Percentiles rank a stretch among this genome's conserved stretches.
phyloP scores from a whole-genome alignment of 2,888 invertebrate species.

The Odontothrips loti region DNA sequence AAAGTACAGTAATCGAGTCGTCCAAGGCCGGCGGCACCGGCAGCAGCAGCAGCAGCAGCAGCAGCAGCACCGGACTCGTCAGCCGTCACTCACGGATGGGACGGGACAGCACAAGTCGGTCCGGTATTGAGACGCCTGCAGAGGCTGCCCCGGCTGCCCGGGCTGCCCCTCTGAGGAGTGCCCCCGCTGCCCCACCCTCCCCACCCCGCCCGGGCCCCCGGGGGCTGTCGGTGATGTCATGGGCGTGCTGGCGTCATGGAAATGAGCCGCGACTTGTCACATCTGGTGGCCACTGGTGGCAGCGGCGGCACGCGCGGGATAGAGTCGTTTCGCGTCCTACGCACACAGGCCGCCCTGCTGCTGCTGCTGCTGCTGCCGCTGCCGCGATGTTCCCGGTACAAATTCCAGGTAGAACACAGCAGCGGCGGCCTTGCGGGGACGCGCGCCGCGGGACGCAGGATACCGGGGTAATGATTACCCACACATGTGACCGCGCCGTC shows the following conservation, averaged over 20 bases:
- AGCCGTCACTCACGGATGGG: too few species aligned
- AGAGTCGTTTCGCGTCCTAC: slow-evolving; percentile 1
- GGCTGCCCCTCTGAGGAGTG: too few species aligned
- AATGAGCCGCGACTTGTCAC: too few species aligned
- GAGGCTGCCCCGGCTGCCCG: not conserved
- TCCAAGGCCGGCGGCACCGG: not conserved
- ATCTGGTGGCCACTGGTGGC: not conserved
- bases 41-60: not conserved
- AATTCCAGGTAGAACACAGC: not conserved
- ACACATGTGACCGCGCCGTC: not conserved
- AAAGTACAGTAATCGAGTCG: not conserved
- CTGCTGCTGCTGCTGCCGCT: not conserved
- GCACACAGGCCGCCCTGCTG: not conserved
- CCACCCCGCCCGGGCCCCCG: not conserved
- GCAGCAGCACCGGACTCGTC: too few species aligned
- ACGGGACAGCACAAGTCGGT: too few species aligned
- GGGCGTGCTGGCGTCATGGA: not conserved
- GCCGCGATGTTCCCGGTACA: not conserved
- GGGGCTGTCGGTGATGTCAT: not conserved
- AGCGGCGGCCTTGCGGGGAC: not conserved
- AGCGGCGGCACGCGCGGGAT: not conserved
- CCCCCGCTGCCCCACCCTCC: not conserved
- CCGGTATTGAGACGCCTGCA: too few species aligned
- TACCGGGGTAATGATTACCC: not conserved
- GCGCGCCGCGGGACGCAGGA: not conserved